Evolutionary conservation across 2,797 vertebrate genomes (phyloP), one percentile per base, ranked within the genome.

Genomic region (Typhlichthys eigenmanni): DNA sequence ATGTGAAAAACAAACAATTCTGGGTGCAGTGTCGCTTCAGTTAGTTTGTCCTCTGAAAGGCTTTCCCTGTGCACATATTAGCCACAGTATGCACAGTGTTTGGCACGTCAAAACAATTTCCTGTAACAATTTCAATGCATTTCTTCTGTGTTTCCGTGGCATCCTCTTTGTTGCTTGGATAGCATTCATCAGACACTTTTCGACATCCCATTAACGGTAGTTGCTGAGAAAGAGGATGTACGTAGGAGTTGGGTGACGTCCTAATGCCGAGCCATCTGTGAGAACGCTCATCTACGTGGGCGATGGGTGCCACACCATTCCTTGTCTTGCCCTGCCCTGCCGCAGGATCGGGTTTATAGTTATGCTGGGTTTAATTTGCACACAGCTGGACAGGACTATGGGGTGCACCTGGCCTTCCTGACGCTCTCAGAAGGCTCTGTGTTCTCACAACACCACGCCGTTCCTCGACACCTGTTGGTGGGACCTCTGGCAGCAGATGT

Each of bases 1-100:
- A 89, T 82, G 83, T 73, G 82, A 86, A 90, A 91, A 91, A 89
- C 85, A 92, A 92, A 91, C 86, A 90, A 74, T 80, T 80, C 71
- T 74, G 74, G 69, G 16, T 68, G 72, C 84, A 69, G 81, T 81
- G 79, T 89, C 55, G 62, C 84, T 89, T 88, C 82, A 82, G 81
- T 85, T 82, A 72, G 71, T 80, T 80, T 78, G 71, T 52, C 69
- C 71, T 55, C 51, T 71, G 68, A 87, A 80, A 65, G 77, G 68
- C 74, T 85, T 74, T 76, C 66, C 70, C 69, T 72, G 60, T 55
- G 52, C 74, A 68, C 49, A 64, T 50, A 19, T 66, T 52, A 16
- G 60, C 47, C 38, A 13, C 7, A 38, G 60, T 49, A 54, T 69
- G 59, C 66, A 55, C 56, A 63, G 13, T 58, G 58, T 62, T 14